Evolutionary conservation across 2,888 invertebrate species (phyloP).

Genomic region (Scaeva pyrastri): DNA sequence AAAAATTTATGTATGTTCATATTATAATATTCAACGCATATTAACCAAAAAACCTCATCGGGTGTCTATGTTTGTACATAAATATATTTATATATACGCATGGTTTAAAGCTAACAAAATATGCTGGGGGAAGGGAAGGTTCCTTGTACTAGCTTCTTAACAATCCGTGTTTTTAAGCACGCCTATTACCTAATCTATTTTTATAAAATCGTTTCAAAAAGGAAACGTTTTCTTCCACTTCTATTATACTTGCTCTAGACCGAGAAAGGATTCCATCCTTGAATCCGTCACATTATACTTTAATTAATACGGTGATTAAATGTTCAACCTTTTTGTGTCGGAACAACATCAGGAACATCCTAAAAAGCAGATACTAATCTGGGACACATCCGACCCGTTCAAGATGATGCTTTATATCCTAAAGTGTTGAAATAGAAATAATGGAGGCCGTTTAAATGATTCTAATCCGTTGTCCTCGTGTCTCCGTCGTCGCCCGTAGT

Average conservation of each 20-base stretch:
- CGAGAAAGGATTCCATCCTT: conserved; percentile 5
- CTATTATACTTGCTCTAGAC: not conserved
- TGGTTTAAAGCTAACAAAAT: conserved; percentile 17
- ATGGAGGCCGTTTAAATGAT: not conserved
- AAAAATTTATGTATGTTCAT: not conserved
- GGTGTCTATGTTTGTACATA: conserved; percentile 6
- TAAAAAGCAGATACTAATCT: conserved; percentile 15
- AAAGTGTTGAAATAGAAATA: conserved; percentile 7
- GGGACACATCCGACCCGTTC: conserved; percentile 27
- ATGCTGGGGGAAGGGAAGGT: not conserved
- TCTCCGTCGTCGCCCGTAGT: too few species aligned
- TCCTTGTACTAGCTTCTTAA: conserved; percentile 23
- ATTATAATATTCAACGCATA: not conserved
- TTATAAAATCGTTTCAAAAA: not conserved
- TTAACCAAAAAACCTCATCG: conserved; percentile 24
- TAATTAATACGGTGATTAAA: conserved; percentile 58
- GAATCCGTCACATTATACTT: conserved; percentile 50
- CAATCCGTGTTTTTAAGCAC: not conserved
- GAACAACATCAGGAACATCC: conserved; percentile 18
- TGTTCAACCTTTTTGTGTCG: conserved; percentile 39
- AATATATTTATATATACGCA: not conserved
- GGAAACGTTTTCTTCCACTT: conserved; percentile 2
- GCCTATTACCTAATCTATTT: not conserved
- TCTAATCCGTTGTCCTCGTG: too few species aligned
- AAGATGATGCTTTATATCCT: conserved; percentile 2